Base-by-base conservation (phyloP, 2,113 vertebrate genomes). In the Vireo altiloquus region DNA sequence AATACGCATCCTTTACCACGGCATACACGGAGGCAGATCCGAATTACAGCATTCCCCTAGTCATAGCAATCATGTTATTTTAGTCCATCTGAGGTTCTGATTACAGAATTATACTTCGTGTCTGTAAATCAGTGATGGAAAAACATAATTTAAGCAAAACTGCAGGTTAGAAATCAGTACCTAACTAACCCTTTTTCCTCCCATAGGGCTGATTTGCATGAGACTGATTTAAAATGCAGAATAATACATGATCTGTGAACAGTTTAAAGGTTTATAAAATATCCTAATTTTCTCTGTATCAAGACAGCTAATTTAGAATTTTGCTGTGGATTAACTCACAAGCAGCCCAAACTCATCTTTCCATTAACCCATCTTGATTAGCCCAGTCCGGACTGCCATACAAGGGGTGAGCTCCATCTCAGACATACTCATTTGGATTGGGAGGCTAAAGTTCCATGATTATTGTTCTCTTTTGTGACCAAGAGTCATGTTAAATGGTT, bases 241-340 rank as follows among this genome's bases (percentile, higher is more conserved):
- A 93, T 96, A 96, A 96, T 91, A 82, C 85, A 93, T 74, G 92
- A 95, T 92, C 65, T 60, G 49, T 7, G 65, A 97, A 82, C 52
- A 92, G 89, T 96, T 94, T 92, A 96, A 94, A 96, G 96, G 93
- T 97, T 97, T 97, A 93, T 96, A 88, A 85, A 96, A 92, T 65
- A 94, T 35, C 86, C 74, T 97, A 96, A 96, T 92, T 63, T 92
- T 72, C 52, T 86, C 94, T 31, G 15, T 56, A 89, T 40, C 40
- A 75, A 90, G 95, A 95, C 94, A 96, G 94, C 92, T 97, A 91
- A 97, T 97, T 97, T 94, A 95, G 91, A 93, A 84, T 93, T 96
- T 74, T 94, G 57, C 93, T 27, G 37, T 72, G 94, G 94, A 97
- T 97, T 97, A 97, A 82, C 84, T 89, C 37, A 24, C 57, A 92